Base-by-base conservation (phyloP, 2,888 invertebrate genomes). In the Mimachlamys varia region DNA sequence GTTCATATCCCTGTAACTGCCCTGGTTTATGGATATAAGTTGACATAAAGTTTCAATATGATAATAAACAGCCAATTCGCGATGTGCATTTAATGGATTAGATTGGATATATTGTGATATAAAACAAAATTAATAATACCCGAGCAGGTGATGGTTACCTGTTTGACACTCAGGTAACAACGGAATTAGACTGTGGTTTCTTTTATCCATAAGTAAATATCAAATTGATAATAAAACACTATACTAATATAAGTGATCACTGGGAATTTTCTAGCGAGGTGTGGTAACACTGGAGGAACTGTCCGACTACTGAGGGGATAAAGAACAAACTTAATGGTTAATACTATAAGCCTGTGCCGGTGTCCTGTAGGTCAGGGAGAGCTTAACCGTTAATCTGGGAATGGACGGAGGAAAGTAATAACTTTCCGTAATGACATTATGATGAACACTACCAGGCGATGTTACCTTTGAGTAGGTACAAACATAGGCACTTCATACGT, bases 181-280 rank as follows among this genome's bases (percentile, higher is more conserved):
- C 13, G 76, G 22, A 13, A 76, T 76, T 27, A 2, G 76, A 15
- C 13, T 76, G 27, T 33, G 0, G 76, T 13, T 33, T 33, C 12
- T 12, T 10, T 33, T 33, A 76, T 76, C 76, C 76, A 76, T 15
- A 13, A 33, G 76, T 76, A 76, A 76, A 76, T 76, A 76, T 33
- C 76, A 76, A 76, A 76, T 76, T 76, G 76, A 33, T 27, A 76
- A 33, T 13, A 76, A 27, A 76, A 33, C 76, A 76, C 76, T 76
- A 13, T 62, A n/a, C 33, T 76, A 33, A 33, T 10, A 76, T 33
- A 76, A 76, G 33, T 13, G 27, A 76, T 76, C 33, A 33, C 12
- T 12, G 76, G 76, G 33, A 76, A 76, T 27, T 76, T 76, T 76
- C 33, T 19, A 27, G 10, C 27, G 4, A 76, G 76, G 12, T 27